Evolutionary conservation across 2,888 invertebrate species (phyloP).

Genomic region (Chrysina gloriosa): DNA sequence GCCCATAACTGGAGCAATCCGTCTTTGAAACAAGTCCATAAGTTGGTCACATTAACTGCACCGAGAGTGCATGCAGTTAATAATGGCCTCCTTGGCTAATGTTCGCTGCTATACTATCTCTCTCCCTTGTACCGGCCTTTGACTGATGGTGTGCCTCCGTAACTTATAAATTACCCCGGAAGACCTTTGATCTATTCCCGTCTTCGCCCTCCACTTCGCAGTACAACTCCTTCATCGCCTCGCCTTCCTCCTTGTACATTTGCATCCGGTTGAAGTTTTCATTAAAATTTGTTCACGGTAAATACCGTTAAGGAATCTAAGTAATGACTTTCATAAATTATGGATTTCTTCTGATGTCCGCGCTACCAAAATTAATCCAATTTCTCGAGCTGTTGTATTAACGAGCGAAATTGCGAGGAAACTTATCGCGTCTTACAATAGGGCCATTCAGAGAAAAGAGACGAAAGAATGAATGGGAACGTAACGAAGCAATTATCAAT

Average conservation of each 20-base stretch:
- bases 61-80: constrained; percentile 37
- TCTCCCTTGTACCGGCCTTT: constrained; percentile 18
- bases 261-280: constrained; percentile 36
- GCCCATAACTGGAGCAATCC: constrained; percentile 45
- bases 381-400: background rate
- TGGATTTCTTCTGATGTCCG: constrained; percentile 17
- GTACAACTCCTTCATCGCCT: background rate
- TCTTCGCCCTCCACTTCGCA: constrained; percentile 5
- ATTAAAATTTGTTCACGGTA: constrained; percentile 35
- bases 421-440: background rate
- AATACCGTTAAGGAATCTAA: constrained; percentile 34
- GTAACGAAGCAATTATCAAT: no score
- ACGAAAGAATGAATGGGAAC: no score
- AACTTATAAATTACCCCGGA: constrained; percentile 40
- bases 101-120: constrained; percentile 5
- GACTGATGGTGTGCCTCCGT: constrained; percentile 35
- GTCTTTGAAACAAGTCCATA: constrained; percentile 45
- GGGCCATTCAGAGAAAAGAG: no score
- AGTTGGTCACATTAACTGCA: constrained; percentile 38
- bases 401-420: background rate
- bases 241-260: constrained; percentile 5
- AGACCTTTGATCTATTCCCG: constrained; percentile 39
- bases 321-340: constrained; percentile 31
- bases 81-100: constrained; percentile 32
- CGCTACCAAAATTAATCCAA: background rate